Conservation (phyloP, 2,113 vertebrate species). For the Pollimyrus isidori region DNA sequence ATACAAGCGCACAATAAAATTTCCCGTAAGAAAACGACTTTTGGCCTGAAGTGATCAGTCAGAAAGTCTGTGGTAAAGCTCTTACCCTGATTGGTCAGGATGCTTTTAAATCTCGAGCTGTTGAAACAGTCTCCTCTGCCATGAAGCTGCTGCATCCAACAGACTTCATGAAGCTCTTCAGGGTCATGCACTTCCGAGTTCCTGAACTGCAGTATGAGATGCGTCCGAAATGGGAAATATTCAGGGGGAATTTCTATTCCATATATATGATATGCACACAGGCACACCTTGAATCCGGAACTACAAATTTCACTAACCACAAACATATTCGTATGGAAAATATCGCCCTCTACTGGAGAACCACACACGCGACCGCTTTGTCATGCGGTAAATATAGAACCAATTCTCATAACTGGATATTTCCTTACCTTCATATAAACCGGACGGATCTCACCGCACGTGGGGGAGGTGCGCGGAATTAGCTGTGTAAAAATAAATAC, state of each 20-base stretch:
- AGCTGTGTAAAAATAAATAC: slow-evolving; percentile 1
- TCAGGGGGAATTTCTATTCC: background rate
- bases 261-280: background rate
- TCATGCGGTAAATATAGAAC: background rate
- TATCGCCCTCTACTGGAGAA: slow-evolving; percentile 46
- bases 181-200: slow-evolving; percentile 19
- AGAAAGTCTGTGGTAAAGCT: background rate
- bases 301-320: background rate
- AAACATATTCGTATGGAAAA: background rate
- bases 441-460: background rate
- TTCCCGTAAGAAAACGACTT: background rate
- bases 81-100: background rate
- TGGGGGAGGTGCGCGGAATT: background rate
- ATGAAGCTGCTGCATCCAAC: slow-evolving; percentile 10
- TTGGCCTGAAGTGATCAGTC: background rate
- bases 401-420: background rate
- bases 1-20: background rate
- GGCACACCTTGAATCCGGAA: background rate
- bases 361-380: background rate
- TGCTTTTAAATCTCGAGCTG: background rate
- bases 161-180: background rate
- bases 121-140: background rate
- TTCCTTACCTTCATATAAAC: slow-evolving; percentile 19
- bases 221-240: background rate
- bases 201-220: background rate